Evolutionary conservation across 2,888 invertebrate species (phyloP).

Genomic region (Scaptomyza caliginosa): DNA sequence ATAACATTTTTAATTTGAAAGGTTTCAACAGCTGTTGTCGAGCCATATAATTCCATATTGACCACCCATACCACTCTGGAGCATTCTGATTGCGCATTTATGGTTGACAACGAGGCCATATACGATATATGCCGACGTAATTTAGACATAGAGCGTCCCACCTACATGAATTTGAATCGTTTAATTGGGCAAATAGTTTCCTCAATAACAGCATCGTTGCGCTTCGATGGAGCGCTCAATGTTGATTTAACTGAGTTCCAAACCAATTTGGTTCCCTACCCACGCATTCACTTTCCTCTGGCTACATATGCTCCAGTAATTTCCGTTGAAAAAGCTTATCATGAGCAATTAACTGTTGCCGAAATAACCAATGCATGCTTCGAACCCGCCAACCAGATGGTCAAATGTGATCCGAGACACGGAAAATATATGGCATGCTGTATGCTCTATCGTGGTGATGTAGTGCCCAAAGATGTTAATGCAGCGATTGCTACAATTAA

Average conservation of each 20-base stretch:
- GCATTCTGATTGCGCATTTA: conserved; percentile 95
- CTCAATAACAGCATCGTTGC: conserved; percentile 95
- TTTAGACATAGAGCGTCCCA: conserved; percentile 92
- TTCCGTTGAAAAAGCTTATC: conserved; percentile 96
- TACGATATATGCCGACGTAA: conserved; percentile 95
- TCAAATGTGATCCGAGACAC: conserved; percentile 95
- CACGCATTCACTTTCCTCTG: conserved; percentile 97
- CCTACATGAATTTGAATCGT: conserved; percentile 94
- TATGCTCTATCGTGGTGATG: conserved; percentile 96
- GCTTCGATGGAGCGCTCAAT: conserved; percentile 96
- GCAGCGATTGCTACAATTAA: conserved; percentile 97
- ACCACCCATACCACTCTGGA: conserved; percentile 95
- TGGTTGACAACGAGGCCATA: conserved; percentile 96
- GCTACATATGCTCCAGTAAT: conserved; percentile 96
- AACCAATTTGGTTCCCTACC: conserved; percentile 96
- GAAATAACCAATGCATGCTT: conserved; percentile 98
- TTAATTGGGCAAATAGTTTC: conserved; percentile 95
- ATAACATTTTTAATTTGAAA: conserved; percentile 3
- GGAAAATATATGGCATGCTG: conserved; percentile 98
- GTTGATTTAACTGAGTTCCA: conserved; percentile 97
- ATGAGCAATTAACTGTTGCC: conserved; percentile 94
- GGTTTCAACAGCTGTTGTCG: conserved; percentile 92
- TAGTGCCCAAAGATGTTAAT: conserved; percentile 96
- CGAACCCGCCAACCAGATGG: conserved; percentile 97
- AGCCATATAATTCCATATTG: conserved; percentile 96